phyloP scores from a whole-genome alignment of 1,140 invertebrate genomes.

The Augochlora pura region DNA sequence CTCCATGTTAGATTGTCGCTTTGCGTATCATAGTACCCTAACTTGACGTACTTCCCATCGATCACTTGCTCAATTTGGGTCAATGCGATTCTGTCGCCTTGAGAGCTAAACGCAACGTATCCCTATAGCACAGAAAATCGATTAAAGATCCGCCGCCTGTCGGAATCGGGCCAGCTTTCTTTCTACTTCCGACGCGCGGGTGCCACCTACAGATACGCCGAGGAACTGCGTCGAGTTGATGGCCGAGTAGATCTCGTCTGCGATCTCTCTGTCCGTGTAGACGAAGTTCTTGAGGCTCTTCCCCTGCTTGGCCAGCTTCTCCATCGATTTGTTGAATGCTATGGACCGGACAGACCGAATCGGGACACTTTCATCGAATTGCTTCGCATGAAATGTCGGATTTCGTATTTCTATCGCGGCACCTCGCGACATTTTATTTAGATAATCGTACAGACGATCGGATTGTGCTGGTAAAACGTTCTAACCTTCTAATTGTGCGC shows the following conservation, averaged over 20 bases:
- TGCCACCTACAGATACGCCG: conserved; percentile 94
- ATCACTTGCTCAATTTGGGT: conserved; percentile 99
- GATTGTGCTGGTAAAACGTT: too few species aligned
- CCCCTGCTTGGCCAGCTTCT: conserved; percentile 88
- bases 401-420: too few species aligned
- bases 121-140: conserved; percentile 83
- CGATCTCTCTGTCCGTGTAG: conserved; percentile 97
- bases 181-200: conserved; percentile 14
- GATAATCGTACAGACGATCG: too few species aligned
- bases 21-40: conserved; percentile 98
- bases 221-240: conserved; percentile 98
- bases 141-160: conserved; percentile 10
- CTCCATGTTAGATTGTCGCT: conserved; percentile 97
- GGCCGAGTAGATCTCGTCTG: conserved; percentile 96
- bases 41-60: conserved; percentile 95
- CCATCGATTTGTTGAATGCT: conserved; percentile 98
- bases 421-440: too few species aligned
- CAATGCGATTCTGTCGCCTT: conserved; percentile 98
- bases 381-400: too few species aligned
- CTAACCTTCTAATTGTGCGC: too few species aligned
- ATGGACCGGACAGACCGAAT: not conserved
- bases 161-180: not conserved
- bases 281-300: conserved; percentile 96
- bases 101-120: conserved; percentile 96
- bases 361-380: too few species aligned